Evolutionary conservation across 2,888 invertebrate species (phyloP), one percentile per base, ranked within the genome.

Genomic region (Phoronis australis): DNA sequence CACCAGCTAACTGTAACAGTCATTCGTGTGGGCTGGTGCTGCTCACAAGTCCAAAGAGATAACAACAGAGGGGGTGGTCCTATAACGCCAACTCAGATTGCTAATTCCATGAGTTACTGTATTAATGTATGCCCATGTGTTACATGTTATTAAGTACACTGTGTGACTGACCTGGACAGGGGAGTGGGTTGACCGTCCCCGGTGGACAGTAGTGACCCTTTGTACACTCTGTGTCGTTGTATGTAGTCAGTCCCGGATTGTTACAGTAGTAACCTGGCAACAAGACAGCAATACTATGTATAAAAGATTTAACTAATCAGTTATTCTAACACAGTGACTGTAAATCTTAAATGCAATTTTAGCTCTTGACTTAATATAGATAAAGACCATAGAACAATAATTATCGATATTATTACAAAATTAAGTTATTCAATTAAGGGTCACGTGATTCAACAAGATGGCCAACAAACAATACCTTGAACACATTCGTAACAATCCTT

Each of bases 191-290:
- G 15, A 61, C 61, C 1, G 71, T 71, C 21, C 70, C 71, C 22
- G 51, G 42, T 6, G 67, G 53, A 55, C 73, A 73, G 55, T 62
- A 73, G 52, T 71, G 65, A 2, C 71, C 73, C 1, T 35, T 46
- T 0, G 71, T 69, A 55, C 73, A 73, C 0, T 48, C 50, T 24
- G 59, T 63, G 9, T 51, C 23, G 9, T 42, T 24, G 46, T 66
- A 71, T 41, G 60, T 59, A 4, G 50, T 59, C 38, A 57, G 60
- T 3, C 67, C 71, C 9, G 67, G 66, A 2, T 61, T 67, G n/a
- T 62, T 54, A 54, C 73, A 73, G 56, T 68, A 72, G 50, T 61
- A 71, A 18, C 71, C 73, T 72, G 59, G 3, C 54, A 53, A 42
- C 54, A n/a, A n/a, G n/a, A n/a, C n/a, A n/a, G n/a, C n/a, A n/a